phyloP scores from a whole-genome alignment of 2,888 invertebrate species.

The Eupithecia tripunctaria region DNA sequence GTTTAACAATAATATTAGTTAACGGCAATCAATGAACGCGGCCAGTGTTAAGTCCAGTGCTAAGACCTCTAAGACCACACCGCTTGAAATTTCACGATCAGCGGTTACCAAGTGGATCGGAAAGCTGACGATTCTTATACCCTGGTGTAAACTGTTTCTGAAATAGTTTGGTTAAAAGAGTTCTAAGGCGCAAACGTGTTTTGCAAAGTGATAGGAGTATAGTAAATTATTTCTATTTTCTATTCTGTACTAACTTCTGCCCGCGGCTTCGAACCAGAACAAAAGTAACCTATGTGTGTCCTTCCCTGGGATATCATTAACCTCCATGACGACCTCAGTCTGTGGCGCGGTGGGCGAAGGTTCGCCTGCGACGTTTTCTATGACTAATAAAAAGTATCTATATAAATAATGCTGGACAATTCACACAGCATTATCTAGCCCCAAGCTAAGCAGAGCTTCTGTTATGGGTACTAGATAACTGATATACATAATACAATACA shows the following conservation, averaged over 20 bases:
- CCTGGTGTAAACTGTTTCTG: slow-evolving; percentile 38
- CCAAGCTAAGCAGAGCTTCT: no score
- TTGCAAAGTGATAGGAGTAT: not conserved
- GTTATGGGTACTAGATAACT: no score
- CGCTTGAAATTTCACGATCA: slow-evolving; percentile 41
- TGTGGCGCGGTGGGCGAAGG: no score
- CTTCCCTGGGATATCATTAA: not conserved
- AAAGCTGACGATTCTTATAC: slow-evolving; percentile 43
- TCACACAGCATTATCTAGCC: no score
- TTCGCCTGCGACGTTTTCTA: no score
- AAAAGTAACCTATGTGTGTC: not conserved
- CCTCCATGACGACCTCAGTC: not conserved
- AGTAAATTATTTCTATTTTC: not conserved
- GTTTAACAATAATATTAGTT: no score
- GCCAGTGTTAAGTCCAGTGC: no score
- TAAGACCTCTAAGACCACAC: not conserved
- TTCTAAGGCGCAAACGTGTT: slow-evolving; percentile 12
- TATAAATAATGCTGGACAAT: no score
- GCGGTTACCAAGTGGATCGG: slow-evolving; percentile 42
- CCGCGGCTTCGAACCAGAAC: not conserved
- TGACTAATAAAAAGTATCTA: no score
- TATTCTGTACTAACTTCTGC: not conserved
- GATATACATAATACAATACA: no score
- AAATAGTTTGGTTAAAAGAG: slow-evolving; percentile 29
- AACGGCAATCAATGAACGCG: no score